Conservation (phyloP, 2,113 vertebrate species). For the Microtus pennsylvanicus region DNA sequence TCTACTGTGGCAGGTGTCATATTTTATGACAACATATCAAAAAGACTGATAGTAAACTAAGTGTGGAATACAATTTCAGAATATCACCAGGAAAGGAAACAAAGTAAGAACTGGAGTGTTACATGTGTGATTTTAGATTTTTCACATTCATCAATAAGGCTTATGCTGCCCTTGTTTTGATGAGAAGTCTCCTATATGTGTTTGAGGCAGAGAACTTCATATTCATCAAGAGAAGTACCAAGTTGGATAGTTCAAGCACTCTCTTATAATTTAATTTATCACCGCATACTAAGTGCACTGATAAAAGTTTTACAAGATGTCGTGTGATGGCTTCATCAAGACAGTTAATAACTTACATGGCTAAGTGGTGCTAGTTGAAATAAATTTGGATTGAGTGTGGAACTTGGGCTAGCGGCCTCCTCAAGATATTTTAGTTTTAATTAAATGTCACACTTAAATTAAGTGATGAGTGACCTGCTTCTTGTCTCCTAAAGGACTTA, state of each 20-base stretch:
- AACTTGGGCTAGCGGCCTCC: constrained; percentile 29
- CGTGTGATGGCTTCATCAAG: constrained; percentile 50
- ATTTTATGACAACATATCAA: background rate
- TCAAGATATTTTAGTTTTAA: constrained; percentile 79
- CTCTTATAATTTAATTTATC: constrained; percentile 58
- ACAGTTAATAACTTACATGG: constrained; percentile 56
- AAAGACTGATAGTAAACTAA: background rate
- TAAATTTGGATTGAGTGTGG: constrained; percentile 59
- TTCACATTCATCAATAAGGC: background rate
- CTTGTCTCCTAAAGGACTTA: constrained; percentile 8
- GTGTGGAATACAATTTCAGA: background rate
- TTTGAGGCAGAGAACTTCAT: background rate
- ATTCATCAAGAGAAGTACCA: background rate
- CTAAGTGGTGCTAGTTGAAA: constrained; percentile 69
- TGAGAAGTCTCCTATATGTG: background rate
- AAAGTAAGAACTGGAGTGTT: background rate
- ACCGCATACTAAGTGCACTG: background rate
- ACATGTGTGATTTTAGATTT: constrained; percentile 2
- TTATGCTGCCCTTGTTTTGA: background rate
- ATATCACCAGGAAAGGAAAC: background rate
- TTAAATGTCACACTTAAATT: constrained; percentile 76
- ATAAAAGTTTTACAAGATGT: constrained; percentile 25
- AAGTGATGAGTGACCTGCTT: constrained; percentile 65
- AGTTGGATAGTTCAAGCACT: background rate
- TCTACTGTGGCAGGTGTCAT: background rate